These are phyloP conservation scores for Pipistrellus pipistrellus DNA, from an alignment of 2,797 vertebrate species.

Conservation along the genomic window DNA sequence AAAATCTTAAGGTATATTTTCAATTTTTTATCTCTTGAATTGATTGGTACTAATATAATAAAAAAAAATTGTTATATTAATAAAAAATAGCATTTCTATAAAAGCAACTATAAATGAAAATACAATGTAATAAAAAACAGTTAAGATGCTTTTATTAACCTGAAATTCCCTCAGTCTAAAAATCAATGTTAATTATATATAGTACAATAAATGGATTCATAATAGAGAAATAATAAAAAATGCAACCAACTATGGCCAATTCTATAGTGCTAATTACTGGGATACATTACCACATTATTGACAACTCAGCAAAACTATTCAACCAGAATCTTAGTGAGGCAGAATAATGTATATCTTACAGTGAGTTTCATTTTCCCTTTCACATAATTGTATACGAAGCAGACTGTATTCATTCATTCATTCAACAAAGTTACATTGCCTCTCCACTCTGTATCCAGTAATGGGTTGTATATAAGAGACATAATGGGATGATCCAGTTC, in stretches of 20 bases:
- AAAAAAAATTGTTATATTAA: background rate
- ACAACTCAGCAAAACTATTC: constrained; percentile 53
- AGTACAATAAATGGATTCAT: constrained; percentile 42
- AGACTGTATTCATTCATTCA: background rate
- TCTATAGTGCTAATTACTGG: constrained; percentile 10
- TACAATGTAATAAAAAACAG: constrained; percentile 19
- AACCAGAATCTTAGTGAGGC: background rate
- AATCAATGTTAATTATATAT: constrained; percentile 76
- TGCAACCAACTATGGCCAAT: background rate
- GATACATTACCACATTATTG: constrained; percentile 48
- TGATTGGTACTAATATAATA: background rate
- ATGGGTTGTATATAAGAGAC: background rate
- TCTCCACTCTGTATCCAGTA: background rate
- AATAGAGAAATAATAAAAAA: constrained; percentile 49
- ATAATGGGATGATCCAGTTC: background rate
- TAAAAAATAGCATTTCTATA: background rate
- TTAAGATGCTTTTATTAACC: constrained; percentile 35
- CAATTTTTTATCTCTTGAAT: constrained; percentile 26
- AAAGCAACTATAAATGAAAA: constrained; percentile 58
- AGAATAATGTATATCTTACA: background rate
- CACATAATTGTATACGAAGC: background rate
- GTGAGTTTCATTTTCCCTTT: constrained; percentile 21
- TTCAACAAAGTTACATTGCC: background rate
- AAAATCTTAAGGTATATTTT: background rate
- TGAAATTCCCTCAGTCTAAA: constrained; percentile 43